Evolutionary conservation across 2,888 invertebrate genomes (phyloP).

Genomic region (Chironomus riparius): DNA sequence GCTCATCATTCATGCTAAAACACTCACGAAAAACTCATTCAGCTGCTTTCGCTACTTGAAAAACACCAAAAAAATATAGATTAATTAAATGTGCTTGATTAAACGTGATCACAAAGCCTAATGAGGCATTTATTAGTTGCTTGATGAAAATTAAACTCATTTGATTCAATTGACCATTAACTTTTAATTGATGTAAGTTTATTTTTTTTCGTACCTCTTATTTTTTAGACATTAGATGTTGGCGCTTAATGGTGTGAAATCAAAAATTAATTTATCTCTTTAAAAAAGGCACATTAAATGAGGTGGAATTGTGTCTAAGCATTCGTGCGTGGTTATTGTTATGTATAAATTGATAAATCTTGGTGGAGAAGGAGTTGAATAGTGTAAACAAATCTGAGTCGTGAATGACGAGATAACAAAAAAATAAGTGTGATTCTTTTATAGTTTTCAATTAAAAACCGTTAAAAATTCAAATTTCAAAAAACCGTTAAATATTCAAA

Average conservation of each 20-base stretch:
- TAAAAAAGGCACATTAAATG: not conserved
- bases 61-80: too few relatives aligned
- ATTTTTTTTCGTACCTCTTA: too few relatives aligned
- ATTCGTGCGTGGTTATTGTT: not conserved
- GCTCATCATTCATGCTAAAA: too few relatives aligned
- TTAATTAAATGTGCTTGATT: not conserved
- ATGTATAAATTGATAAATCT: not conserved
- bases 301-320: not conserved
- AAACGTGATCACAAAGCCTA: not conserved
- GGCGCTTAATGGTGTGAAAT: not conserved
- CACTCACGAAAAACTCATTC: too few relatives aligned
- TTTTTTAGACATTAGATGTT: too few relatives aligned
- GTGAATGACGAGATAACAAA: too few relatives aligned
- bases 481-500: too few relatives aligned
- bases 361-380: not conserved
- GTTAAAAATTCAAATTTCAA: too few relatives aligned
- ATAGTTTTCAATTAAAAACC: too few relatives aligned
- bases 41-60: too few relatives aligned
- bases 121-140: not conserved
- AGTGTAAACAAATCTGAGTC: too few relatives aligned
- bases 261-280: not conserved
- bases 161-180: conserved; percentile 13
- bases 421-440: too few relatives aligned
- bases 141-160: not conserved
- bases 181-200: conserved; percentile 6